These are phyloP conservation scores for Meandrusa payeni DNA, from an alignment of 2,888 invertebrate genomes.

Conservation along the genomic window DNA sequence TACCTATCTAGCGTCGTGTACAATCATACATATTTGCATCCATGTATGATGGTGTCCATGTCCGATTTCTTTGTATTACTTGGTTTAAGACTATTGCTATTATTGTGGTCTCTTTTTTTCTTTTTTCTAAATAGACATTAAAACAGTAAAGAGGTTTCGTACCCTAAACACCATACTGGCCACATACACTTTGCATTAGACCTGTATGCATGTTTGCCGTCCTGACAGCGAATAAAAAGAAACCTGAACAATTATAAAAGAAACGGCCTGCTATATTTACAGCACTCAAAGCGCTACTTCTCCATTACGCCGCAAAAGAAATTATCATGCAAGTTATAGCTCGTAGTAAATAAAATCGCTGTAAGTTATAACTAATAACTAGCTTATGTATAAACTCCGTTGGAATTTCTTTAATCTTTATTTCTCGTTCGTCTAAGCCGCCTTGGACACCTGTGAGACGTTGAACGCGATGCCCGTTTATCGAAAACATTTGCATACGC, in stretches of 20 bases:
- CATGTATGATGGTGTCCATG: too few relatives aligned
- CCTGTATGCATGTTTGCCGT: slow-evolving; percentile 4
- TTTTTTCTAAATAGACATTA: too few relatives aligned
- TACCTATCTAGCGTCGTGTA: too few relatives aligned
- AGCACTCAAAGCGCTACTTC: slow-evolving; percentile 13
- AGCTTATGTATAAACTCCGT: slow-evolving; percentile 17
- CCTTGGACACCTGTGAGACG: slow-evolving; percentile 44
- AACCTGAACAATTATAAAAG: slow-evolving; percentile 13
- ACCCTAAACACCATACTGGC: too few relatives aligned
- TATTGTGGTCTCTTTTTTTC: too few relatives aligned
- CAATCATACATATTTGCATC: too few relatives aligned
- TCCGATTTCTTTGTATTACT: too few relatives aligned
- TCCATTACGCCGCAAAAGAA: slow-evolving; percentile 20
- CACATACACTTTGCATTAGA: not conserved
- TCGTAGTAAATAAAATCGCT: slow-evolving; percentile 25
- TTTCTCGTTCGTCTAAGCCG: slow-evolving; percentile 29
- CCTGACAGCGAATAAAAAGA: slow-evolving; percentile 3
- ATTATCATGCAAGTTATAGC: slow-evolving; percentile 25
- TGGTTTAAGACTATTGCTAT: too few relatives aligned
- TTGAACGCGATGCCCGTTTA: slow-evolving; percentile 42
- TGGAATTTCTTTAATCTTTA: slow-evolving; percentile 28
- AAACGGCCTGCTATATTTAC: slow-evolving; percentile 13
- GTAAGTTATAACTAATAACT: slow-evolving; percentile 25
- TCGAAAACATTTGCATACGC: slow-evolving; percentile 59
- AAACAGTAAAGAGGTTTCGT: too few relatives aligned